phyloP scores from a whole-genome alignment of 2,113 vertebrate genomes.

The Corydoras maculifer region DNA sequence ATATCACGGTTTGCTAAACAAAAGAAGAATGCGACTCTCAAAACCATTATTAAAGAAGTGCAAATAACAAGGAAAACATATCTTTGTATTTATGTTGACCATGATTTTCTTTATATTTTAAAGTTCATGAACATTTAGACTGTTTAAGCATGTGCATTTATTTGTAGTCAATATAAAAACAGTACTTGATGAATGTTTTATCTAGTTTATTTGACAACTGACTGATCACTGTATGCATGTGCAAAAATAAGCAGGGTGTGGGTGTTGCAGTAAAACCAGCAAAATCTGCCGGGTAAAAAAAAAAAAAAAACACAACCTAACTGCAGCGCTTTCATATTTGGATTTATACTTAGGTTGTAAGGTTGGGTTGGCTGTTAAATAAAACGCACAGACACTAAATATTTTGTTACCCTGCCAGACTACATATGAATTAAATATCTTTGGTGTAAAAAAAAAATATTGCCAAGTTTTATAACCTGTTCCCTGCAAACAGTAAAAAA shows the following conservation, averaged over 20 bases:
- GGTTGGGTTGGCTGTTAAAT: neutral
- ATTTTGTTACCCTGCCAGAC: neutral
- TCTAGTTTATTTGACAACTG: too few relatives aligned
- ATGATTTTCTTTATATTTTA: too few relatives aligned
- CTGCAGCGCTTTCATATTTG: neutral
- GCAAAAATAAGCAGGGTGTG: constrained; percentile 40
- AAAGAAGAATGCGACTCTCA: too few relatives aligned
- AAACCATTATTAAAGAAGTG: too few relatives aligned
- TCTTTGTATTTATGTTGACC: too few relatives aligned
- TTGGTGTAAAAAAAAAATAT: neutral
- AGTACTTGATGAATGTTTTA: constrained; percentile 56
- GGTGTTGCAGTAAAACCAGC: neutral
- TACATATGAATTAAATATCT: constrained; percentile 2
- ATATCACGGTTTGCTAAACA: too few relatives aligned
- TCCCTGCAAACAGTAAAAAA: constrained; percentile 3
- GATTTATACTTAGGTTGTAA: neutral
- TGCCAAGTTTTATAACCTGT: neutral
- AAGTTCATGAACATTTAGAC: too few relatives aligned
- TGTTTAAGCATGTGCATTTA: constrained; percentile 47
- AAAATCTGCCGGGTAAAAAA: too few relatives aligned
- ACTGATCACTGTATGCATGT: too few relatives aligned
- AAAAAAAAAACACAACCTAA: neutral
- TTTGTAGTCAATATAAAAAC: constrained; percentile 74
- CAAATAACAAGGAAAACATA: too few relatives aligned
- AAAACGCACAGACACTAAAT: neutral